These are phyloP conservation scores for Geotrupes spiniger DNA, from an alignment of 2,888 invertebrate species.

Conservation along the genomic window DNA sequence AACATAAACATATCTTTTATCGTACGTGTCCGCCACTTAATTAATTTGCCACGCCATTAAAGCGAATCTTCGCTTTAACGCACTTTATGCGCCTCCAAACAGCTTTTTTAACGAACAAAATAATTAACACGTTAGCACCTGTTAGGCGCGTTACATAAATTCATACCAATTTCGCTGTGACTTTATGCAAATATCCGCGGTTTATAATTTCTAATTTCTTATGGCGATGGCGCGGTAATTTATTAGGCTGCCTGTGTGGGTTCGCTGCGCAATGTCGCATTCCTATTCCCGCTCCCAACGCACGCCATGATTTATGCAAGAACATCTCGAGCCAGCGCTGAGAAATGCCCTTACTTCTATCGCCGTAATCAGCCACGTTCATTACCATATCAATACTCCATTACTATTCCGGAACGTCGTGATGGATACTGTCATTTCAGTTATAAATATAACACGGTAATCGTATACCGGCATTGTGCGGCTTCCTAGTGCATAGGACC, in stretches of 20 bases:
- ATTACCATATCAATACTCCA: slow-evolving; percentile 20
- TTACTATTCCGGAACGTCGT: slow-evolving; percentile 16
- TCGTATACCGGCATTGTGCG: background rate
- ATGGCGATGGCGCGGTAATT: slow-evolving; percentile 25
- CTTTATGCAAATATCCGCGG: background rate
- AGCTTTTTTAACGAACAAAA: too few species aligned
- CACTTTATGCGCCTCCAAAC: too few species aligned
- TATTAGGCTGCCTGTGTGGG: slow-evolving; percentile 41
- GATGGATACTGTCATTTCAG: slow-evolving; percentile 18
- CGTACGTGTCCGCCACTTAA: too few species aligned
- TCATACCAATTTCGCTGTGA: background rate
- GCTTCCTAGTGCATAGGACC: too few species aligned
- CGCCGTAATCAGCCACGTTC: slow-evolving; percentile 16
- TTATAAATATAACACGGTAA: slow-evolving; percentile 9
- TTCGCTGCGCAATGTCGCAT: slow-evolving; percentile 37
- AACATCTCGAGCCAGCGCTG: slow-evolving; percentile 12
- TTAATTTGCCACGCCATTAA: too few species aligned
- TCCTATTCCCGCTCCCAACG: slow-evolving; percentile 36
- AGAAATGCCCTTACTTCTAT: slow-evolving; percentile 14
- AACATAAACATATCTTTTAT: too few species aligned
- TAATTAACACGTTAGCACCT: background rate
- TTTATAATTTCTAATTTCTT: slow-evolving; percentile 3
- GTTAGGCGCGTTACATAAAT: background rate
- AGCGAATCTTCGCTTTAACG: too few species aligned
- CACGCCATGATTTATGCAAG: slow-evolving; percentile 27